Percentiles rank a stretch among this genome's conserved stretches.
phyloP scores from a whole-genome alignment of 2,797 vertebrate genomes.

The Halcyon chelicuti region DNA sequence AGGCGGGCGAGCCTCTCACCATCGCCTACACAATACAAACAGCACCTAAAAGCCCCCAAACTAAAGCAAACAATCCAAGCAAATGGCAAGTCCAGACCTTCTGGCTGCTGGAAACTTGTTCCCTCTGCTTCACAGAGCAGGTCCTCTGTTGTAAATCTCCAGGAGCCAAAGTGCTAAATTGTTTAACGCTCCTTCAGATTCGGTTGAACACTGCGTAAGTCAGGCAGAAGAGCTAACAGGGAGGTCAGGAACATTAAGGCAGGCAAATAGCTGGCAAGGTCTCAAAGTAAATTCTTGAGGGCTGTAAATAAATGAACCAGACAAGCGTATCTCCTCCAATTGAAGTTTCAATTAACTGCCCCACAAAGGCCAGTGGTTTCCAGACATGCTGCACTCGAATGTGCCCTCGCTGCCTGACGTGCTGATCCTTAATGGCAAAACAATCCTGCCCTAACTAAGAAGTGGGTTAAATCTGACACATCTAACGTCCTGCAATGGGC shows the following conservation, averaged over 20 bases:
- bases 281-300: slow-evolving; percentile 33
- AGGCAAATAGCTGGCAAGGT: slow-evolving; percentile 27
- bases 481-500: fast-evolving
- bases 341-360: slow-evolving; percentile 32
- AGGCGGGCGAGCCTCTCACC: not conserved
- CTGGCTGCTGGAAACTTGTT: not conserved
- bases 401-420: not conserved
- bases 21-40: not conserved
- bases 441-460: not conserved
- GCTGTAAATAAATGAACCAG: slow-evolving; percentile 15
- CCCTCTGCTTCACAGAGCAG: not conserved
- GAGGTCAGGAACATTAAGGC: slow-evolving; percentile 1
- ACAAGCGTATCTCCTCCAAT: not conserved
- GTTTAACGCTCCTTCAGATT: not conserved
- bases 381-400: not conserved
- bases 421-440: not conserved
- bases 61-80: not conserved
- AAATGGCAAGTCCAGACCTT: slow-evolving; percentile 9
- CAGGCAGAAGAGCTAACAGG: not conserved
- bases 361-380: slow-evolving; percentile 27
- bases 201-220: fast-evolving
- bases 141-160: not conserved
- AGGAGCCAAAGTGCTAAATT: not conserved
- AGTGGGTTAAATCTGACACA: not conserved
- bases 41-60: not conserved